Evolutionary conservation across 2,797 vertebrate species (phyloP).

Genomic region (Hydrocynus forskahlii): DNA sequence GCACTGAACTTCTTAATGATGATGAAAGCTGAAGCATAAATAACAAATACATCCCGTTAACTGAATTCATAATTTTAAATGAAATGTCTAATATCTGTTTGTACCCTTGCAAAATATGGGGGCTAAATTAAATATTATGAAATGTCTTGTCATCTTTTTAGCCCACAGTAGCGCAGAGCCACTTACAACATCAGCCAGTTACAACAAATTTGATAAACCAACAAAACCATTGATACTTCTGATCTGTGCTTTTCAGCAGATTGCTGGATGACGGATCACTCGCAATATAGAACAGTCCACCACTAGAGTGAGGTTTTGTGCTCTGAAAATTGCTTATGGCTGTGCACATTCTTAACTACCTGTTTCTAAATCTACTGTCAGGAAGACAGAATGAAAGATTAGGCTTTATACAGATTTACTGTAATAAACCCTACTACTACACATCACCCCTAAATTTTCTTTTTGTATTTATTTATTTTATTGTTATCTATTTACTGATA

Average conservation of each 20-base stretch:
- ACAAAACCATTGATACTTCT: not conserved
- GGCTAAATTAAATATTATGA: not conserved
- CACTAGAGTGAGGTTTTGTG: not conserved
- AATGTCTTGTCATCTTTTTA: not conserved
- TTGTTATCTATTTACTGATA: no score
- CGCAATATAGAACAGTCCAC: not conserved
- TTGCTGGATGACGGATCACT: not conserved
- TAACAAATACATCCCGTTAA: not conserved
- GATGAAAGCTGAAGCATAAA: not conserved
- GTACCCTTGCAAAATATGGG: not conserved
- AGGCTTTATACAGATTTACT: no score
- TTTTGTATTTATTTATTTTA: no score
- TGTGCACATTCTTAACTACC: not conserved
- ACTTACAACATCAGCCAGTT: not conserved
- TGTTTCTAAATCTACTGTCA: not conserved
- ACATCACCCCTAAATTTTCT: no score
- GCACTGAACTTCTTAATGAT: not conserved
- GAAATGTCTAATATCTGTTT: constrained; percentile 12
- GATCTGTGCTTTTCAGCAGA: not conserved
- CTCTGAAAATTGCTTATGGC: not conserved
- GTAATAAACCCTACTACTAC: no score
- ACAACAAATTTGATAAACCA: not conserved
- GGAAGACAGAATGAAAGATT: not conserved
- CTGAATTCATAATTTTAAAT: constrained; percentile 6
- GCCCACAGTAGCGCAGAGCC: not conserved